phyloP scores from a whole-genome alignment of 2,888 invertebrate genomes.

The Troglohyphantes excavatus region DNA sequence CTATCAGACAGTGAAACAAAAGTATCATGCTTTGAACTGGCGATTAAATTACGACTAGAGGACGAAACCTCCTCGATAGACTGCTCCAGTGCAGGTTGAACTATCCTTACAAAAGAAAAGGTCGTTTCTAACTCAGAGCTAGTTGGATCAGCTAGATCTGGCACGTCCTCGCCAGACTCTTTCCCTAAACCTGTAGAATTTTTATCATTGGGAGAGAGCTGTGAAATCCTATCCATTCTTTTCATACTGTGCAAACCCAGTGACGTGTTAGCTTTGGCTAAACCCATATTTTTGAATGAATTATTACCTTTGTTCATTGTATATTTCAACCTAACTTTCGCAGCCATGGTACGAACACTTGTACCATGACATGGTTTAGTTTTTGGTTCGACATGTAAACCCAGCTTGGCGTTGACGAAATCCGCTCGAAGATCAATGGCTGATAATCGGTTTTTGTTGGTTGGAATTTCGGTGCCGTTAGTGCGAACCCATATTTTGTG shows the following conservation, averaged over 20 bases:
- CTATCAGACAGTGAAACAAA: not conserved
- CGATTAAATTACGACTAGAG: conserved; percentile 12
- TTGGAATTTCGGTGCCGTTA: conserved; percentile 19
- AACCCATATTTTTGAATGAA: conserved; percentile 75
- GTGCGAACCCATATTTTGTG: conserved; percentile 48
- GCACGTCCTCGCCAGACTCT: conserved; percentile 19
- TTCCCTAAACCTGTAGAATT: conserved; percentile 25
- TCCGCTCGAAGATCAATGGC: conserved; percentile 25
- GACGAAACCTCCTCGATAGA: conserved; percentile 1
- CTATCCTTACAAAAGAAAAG: not conserved
- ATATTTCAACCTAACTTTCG: conserved; percentile 64
- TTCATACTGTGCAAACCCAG: conserved; percentile 70
- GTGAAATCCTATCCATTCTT: conserved; percentile 44
- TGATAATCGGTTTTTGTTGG: conserved; percentile 26
- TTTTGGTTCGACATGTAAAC: conserved; percentile 38
- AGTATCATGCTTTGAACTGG: not conserved
- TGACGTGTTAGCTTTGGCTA: conserved; percentile 76
- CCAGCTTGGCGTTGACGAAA: conserved; percentile 29
- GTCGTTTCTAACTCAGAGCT: conserved; percentile 39
- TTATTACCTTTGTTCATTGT: conserved; percentile 75
- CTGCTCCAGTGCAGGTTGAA: conserved; percentile 17
- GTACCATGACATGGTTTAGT: conserved; percentile 67
- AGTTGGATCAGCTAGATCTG: conserved; percentile 54
- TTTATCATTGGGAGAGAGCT: conserved; percentile 28
- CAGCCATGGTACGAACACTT: conserved; percentile 52